Evolutionary conservation across 2,113 vertebrate genomes (phyloP).

Genomic region (Dasypus novemcinctus): DNA sequence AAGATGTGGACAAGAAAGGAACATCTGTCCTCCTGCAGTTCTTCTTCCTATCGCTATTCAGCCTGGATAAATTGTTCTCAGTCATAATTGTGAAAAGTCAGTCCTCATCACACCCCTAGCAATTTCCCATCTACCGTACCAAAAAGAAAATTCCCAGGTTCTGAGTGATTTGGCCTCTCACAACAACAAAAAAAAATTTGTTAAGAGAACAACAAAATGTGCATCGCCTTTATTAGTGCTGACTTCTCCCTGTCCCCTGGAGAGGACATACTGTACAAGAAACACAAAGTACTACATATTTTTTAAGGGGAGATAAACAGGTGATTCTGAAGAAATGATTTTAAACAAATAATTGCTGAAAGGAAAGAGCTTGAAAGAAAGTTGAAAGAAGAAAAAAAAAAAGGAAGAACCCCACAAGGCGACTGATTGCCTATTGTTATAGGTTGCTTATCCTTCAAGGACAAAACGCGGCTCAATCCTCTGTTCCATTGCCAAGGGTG

Average conservation of each 20-base stretch:
- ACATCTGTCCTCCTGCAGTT: not conserved
- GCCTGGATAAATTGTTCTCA: slow-evolving; percentile 32
- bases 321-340: slow-evolving; percentile 55
- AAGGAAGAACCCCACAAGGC: slow-evolving; percentile 4
- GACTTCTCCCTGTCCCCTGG: slow-evolving; percentile 38
- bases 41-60: not conserved
- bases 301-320: slow-evolving; percentile 43
- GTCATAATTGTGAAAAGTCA: slow-evolving; percentile 32
- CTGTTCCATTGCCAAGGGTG: not conserved
- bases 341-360: slow-evolving; percentile 61
- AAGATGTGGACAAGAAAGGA: not conserved
- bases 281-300: slow-evolving; percentile 6
- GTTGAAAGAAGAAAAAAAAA: not conserved
- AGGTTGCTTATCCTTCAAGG: not conserved
- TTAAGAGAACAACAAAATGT: slow-evolving; percentile 63
- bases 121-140: not conserved
- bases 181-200: not conserved
- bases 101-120: not conserved
- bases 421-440: not conserved
- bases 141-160: slow-evolving; percentile 52
- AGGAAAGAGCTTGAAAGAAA: slow-evolving; percentile 33
- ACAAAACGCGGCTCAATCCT: not conserved
- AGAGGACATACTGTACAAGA: slow-evolving; percentile 61
- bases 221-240: slow-evolving; percentile 1
- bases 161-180: slow-evolving; percentile 15